Evolutionary conservation across 2,113 vertebrate species (phyloP), one percentile per base, ranked within the genome.

Genomic region (Dromaius novaehollandiae): DNA sequence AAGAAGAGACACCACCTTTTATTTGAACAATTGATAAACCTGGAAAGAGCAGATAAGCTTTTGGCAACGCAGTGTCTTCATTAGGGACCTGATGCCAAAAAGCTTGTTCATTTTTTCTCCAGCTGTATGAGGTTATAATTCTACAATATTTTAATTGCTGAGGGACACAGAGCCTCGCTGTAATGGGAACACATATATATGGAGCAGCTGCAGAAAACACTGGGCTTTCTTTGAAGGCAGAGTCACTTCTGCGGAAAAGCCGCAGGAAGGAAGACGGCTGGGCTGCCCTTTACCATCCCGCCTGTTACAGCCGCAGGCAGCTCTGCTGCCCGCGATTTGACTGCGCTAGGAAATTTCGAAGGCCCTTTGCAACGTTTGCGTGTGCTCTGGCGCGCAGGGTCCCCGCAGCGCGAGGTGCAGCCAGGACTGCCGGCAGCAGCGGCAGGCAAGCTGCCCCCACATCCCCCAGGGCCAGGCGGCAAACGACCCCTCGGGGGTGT

Each of bases 141-240:
- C 22, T 16, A 16, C 7, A 65, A 21, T 51, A 82, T 73, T 82
- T 86, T 51, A 28, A 7, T 63, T 69, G 40, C 24, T 82, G 74
- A 36, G 42, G 10, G 14, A 71, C 44, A 88, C 13, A 40, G 61
- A 58, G 51, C 34, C 64, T 74, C 60, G 78, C n/a, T 82, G 64
- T 46, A 76, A 82, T 25, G 26, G 48, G 36, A 88, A 91, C 73
- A 83, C 26, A 85, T 50, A 64, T 7, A 30, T 0, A 48, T 78
- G 24, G 40, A 93, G 65, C 30, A 66, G 90, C 80, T 92, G 86
- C 93, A 76, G 36, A 56, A 17, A 96, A 18, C 34, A 88, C 11
- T 42, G 44, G 40, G 6, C 30, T 58, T 86, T 58, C 66, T 56
- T 50, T 44, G n/a, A 74, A 90, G 77, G 50, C 80, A 48, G 48